A percentile compares a stretch with the other conserved stretches of the same genome.
Conservation (phyloP, 2,113 vertebrate species). For the Phrynosoma blainvillii region DNA sequence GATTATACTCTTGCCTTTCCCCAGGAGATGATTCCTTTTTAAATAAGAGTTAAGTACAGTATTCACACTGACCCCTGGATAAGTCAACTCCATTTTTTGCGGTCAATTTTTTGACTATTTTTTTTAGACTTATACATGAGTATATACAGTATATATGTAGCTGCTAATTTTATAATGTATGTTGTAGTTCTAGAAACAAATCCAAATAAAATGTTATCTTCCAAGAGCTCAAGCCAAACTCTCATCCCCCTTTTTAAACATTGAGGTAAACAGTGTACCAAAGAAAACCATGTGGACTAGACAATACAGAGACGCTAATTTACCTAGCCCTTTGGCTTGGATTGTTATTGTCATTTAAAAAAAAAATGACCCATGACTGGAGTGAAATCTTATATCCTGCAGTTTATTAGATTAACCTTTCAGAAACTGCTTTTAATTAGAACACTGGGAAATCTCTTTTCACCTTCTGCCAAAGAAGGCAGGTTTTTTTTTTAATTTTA, state of each 20-base stretch:
- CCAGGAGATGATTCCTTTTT: no score
- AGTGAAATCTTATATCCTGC: conserved; percentile 10
- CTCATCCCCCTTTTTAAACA: background rate
- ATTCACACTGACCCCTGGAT: no score
- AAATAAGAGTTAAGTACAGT: no score
- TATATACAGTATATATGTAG: background rate
- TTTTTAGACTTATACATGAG: no score
- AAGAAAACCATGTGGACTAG: background rate
- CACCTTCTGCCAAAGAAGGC: conserved; percentile 51
- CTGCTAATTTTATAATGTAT: background rate
- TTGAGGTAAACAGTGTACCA: background rate
- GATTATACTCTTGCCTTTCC: no score
- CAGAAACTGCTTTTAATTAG: conserved; percentile 17
- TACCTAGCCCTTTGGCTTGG: background rate
- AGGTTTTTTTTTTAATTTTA: conserved; percentile 22
- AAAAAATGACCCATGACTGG: background rate
- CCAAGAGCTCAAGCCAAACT: background rate
- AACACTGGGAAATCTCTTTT: conserved; percentile 10
- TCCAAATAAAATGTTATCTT: background rate
- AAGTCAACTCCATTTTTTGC: no score
- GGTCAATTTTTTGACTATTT: no score
- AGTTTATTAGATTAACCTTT: conserved; percentile 30
- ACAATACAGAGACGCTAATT: background rate
- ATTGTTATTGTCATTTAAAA: background rate
- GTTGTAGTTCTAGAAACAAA: background rate